Conservation (phyloP, 2,113 vertebrate genomes). For the Eulacestoma nigropectus region DNA sequence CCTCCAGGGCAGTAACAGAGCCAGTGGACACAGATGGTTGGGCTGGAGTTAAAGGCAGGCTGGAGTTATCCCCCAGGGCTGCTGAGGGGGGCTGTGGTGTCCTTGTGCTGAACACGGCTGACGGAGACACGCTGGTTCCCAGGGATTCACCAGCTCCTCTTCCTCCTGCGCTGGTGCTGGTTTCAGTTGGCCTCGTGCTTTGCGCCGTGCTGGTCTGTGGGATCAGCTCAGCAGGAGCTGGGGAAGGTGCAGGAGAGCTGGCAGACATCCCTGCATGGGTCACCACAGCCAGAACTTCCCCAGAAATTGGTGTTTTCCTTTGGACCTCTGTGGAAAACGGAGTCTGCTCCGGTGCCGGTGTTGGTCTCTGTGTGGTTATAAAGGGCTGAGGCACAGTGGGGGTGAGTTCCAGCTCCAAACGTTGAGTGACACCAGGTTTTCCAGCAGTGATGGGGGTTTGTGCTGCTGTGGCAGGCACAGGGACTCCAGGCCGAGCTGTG, state of each 20-base stretch:
- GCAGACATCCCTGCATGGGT: neutral
- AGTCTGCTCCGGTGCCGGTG: fast-evolving
- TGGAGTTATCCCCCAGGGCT: neutral
- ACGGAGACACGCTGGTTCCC: fast-evolving
- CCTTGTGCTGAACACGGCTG: fast-evolving
- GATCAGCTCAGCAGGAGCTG: neutral
- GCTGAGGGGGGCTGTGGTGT: neutral
- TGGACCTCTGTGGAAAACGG: neutral
- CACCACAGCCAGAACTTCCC: neutral
- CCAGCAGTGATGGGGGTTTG: fast-evolving
- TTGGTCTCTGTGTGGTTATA: fast-evolving
- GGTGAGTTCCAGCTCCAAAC: neutral
- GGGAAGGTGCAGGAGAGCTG: neutral
- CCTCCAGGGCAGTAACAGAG: neutral
- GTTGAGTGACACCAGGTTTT: fast-evolving
- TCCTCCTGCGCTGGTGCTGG: neutral
- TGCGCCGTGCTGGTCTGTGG: neutral
- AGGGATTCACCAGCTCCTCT: fast-evolving
- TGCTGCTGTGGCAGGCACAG: neutral
- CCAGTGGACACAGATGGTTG: neutral
- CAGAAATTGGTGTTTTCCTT: neutral
- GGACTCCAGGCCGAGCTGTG: fast-evolving
- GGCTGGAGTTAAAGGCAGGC: neutral
- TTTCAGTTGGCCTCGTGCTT: neutral
- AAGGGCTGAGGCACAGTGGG: neutral